Evolutionary conservation across 1,140 invertebrate genomes (phyloP).

Genomic region (Bombus waltoni): DNA sequence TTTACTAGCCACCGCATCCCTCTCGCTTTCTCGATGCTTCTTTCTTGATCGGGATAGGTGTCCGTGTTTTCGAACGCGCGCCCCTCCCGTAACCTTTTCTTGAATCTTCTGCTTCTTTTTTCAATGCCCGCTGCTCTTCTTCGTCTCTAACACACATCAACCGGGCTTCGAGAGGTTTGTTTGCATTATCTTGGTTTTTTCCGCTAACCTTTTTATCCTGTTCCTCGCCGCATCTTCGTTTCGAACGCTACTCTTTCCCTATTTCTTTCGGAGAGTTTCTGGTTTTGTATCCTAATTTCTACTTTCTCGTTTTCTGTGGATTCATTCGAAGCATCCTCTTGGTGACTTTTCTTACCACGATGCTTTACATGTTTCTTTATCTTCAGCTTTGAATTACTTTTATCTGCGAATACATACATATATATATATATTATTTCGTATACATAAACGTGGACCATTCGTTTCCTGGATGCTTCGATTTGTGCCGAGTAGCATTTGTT

Average conservation of each 20-base stretch:
- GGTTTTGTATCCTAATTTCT: not conserved
- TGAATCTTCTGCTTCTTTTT: not conserved
- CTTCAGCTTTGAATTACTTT: too few relatives aligned
- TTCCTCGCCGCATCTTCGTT: not conserved
- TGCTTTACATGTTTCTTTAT: too few relatives aligned
- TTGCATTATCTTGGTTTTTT: not conserved
- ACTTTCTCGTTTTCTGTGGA: not conserved
- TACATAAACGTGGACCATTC: too few relatives aligned
- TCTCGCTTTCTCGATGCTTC: conserved; percentile 25
- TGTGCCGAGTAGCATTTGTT: not conserved
- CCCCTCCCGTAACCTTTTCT: not conserved
- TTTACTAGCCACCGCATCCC: not conserved
- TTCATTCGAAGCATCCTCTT: not conserved
- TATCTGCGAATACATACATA: too few relatives aligned
- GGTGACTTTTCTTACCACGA: too few relatives aligned
- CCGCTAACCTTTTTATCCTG: not conserved
- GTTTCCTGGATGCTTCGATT: not conserved
- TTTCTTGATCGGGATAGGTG: conserved; percentile 47
- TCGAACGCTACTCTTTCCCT: not conserved
- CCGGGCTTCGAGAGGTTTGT: not conserved
- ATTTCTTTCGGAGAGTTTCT: too few relatives aligned
- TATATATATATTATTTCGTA: too few relatives aligned
- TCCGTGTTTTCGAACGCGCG: conserved; percentile 44
- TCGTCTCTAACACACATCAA: not conserved
- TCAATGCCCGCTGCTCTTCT: not conserved